phyloP scores from a whole-genome alignment of 2,113 vertebrate genomes.

The Spea multiplicata region DNA sequence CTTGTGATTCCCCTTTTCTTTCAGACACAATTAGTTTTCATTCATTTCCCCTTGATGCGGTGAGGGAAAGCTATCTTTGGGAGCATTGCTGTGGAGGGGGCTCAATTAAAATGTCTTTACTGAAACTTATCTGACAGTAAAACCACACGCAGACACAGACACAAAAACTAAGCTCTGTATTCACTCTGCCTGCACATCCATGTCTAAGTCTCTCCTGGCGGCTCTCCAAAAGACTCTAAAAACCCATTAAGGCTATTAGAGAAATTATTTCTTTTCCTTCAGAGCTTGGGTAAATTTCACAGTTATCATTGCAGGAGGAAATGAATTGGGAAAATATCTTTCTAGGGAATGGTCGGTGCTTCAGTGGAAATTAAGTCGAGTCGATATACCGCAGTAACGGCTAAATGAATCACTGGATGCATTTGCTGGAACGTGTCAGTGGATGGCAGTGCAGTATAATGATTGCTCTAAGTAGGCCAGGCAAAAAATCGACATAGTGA shows the following conservation, averaged over 20 bases:
- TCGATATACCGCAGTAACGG: constrained; percentile 32
- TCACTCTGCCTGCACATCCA: constrained; percentile 59
- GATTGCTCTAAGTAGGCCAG: constrained; percentile 40
- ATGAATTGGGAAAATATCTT: constrained; percentile 65
- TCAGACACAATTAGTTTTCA: constrained; percentile 68
- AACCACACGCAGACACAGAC: constrained; percentile 41
- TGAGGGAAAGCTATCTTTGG: constrained; percentile 55
- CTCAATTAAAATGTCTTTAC: constrained; percentile 62
- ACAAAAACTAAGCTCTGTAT: constrained; percentile 51
- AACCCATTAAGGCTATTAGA: constrained; percentile 80
- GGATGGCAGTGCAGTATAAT: constrained; percentile 84
- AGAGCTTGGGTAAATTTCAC: constrained; percentile 79
- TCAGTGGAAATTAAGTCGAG: constrained; percentile 62
- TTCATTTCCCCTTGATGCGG: constrained; percentile 65
- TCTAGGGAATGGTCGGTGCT: constrained; percentile 64
- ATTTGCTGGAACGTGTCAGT: constrained; percentile 68
- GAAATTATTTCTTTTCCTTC: constrained; percentile 81
- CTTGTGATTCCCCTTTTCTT: constrained; percentile 56
- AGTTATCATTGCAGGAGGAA: constrained; percentile 72
- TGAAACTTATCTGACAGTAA: constrained; percentile 60
- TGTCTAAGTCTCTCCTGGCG: constrained; percentile 71
- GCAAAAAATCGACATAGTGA: constrained; percentile 32
- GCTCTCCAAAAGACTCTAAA: constrained; percentile 75
- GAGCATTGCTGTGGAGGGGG: constrained; percentile 52
- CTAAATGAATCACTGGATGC: constrained; percentile 51